phyloP scores from a whole-genome alignment of 2,113 vertebrate species.

The Peromyscus californicus region DNA sequence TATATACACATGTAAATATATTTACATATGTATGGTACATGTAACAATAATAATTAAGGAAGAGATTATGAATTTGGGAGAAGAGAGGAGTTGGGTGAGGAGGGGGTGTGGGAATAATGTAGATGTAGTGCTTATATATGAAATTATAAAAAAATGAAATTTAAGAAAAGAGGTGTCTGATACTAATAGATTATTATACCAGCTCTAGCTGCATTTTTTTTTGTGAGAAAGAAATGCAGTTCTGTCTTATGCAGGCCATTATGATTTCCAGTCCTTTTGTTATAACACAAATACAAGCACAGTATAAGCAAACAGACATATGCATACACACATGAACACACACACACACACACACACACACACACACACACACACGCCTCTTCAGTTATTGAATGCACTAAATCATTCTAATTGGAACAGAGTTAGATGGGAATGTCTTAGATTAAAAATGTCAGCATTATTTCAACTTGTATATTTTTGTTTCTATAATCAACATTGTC shows the following conservation, averaged over 20 bases:
- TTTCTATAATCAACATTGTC: constrained; percentile 85
- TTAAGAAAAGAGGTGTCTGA: background rate
- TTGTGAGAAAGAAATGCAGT: constrained; percentile 1
- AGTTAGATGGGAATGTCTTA: constrained; percentile 27
- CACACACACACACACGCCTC: background rate
- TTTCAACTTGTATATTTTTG: constrained; percentile 48
- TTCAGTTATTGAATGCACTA: background rate
- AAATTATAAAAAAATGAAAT: background rate
- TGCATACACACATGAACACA: background rate
- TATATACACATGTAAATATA: background rate
- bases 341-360: background rate
- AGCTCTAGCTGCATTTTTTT: background rate
- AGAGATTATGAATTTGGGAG: background rate
- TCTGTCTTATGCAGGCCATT: background rate
- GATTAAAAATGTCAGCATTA: constrained; percentile 63
- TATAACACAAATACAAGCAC: constrained; percentile 16
- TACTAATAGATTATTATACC: background rate
- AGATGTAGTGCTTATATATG: background rate
- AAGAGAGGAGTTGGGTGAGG: background rate
- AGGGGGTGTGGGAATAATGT: background rate
- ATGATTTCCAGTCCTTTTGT: background rate
- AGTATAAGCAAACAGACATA: background rate
- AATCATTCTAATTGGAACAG: background rate
- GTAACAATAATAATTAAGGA: background rate
- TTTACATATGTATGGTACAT: background rate